Evolutionary conservation across 2,797 vertebrate genomes (phyloP).

Genomic region (Jordanella pulchra): DNA sequence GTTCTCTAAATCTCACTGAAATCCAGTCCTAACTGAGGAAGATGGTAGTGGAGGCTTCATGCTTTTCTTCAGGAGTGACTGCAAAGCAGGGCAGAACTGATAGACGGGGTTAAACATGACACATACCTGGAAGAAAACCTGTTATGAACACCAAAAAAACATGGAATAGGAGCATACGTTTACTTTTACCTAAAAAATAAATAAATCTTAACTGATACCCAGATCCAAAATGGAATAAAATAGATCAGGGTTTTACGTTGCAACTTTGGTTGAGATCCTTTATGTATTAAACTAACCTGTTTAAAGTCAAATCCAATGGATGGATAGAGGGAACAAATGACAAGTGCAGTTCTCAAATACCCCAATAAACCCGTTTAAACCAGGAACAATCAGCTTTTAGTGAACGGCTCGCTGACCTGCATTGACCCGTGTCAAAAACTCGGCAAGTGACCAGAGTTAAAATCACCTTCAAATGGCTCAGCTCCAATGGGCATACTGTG

Average conservation of each 20-base stretch:
- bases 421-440: too few species aligned
- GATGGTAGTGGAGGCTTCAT: background rate
- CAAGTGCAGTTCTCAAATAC: background rate
- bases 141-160: background rate
- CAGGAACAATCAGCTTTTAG: too few species aligned
- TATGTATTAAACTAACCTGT: background rate
- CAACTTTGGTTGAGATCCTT: background rate
- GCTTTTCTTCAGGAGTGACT: background rate
- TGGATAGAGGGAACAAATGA: background rate
- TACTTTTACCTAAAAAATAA: background rate
- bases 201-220: background rate
- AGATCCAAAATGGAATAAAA: background rate
- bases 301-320: background rate
- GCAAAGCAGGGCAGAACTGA: background rate
- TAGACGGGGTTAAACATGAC: background rate
- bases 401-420: too few species aligned
- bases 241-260: too few species aligned
- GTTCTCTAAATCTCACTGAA: background rate
- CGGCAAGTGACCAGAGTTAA: too few species aligned
- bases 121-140: background rate
- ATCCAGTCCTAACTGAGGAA: background rate
- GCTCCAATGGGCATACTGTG: too few species aligned
- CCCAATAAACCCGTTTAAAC: too few species aligned
- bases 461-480: too few species aligned
- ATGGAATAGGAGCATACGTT: background rate